Conservation (phyloP, 1,140 invertebrate species). For the Drosophila bifasciata region DNA sequence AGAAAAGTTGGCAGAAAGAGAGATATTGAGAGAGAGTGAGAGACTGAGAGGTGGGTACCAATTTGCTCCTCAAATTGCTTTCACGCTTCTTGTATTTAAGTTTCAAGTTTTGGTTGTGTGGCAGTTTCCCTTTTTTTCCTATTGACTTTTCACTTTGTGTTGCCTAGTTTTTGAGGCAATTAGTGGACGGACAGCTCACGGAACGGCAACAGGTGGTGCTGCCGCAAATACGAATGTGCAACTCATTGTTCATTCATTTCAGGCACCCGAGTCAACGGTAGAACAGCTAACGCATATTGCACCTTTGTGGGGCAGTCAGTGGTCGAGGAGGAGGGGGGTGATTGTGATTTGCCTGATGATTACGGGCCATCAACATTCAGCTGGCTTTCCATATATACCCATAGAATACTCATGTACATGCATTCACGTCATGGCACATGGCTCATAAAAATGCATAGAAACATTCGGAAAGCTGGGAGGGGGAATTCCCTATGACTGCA, state of each 20-base stretch:
- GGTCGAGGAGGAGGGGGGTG: conserved; percentile 11
- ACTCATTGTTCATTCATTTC: conserved; percentile 70
- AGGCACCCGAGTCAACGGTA: conserved; percentile 45
- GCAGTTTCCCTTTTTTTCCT: conserved; percentile 20
- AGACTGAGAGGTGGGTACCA: conserved; percentile 12
- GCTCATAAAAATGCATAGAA: conserved; percentile 40
- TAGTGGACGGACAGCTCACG: conserved; percentile 46
- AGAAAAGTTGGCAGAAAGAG: conserved; percentile 64
- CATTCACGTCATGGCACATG: conserved; percentile 31
- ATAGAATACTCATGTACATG: not conserved
- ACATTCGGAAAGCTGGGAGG: conserved; percentile 2
- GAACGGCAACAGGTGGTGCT: conserved; percentile 54
- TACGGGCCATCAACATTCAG: conserved; percentile 32
- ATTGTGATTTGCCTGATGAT: conserved; percentile 44
- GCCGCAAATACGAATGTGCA: conserved; percentile 25
- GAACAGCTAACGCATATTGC: conserved; percentile 50
- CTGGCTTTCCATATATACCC: conserved; percentile 9
- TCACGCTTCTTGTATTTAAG: conserved; percentile 69
- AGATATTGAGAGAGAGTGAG: not conserved
- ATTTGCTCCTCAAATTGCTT: conserved; percentile 57
- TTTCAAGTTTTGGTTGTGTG: conserved; percentile 56
- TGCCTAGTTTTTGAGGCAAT: conserved; percentile 68
- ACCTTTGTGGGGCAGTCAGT: conserved; percentile 34
- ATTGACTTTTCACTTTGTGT: conserved; percentile 64
- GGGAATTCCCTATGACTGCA: too few relatives aligned